Base-by-base conservation (phyloP, 1,140 invertebrate genomes). In the Melipona quadrifasciata region DNA sequence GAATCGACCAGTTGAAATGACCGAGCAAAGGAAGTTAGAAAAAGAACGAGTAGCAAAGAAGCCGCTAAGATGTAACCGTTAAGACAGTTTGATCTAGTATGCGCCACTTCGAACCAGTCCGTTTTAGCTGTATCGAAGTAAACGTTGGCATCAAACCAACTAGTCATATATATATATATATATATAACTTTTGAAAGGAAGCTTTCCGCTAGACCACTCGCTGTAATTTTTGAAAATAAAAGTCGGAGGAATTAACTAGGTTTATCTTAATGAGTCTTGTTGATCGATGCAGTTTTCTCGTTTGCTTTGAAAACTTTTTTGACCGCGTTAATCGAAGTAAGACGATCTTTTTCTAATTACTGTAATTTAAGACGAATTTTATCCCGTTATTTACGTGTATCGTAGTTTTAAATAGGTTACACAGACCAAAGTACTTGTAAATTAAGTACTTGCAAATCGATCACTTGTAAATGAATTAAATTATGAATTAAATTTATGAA, bases 111-210 rank as follows among this genome's bases (percentile, higher is more conserved):
- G 27, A 55, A n/a, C 61, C 51, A 53, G 72, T 81, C 70, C 51
- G 57, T 34, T 73, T 58, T 76, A 70, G 21, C 68, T n/a, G 27
- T 47, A 55, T 58, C 24, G 57, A 64, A 65, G 75, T 67, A 78
- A 82, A 75, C 74, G 70, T 87, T 88, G 87, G 87, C 87, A 82
- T 64, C 21, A 53, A 39, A 21, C 81, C 86, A 88, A 82, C 47
- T 55, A n/a, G 24, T 14, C 51, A 61, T 47, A 47, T 47, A 47
- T 68, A 27, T 61, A 81, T n/a, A 31, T 34, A 27, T 21, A 27
- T 57, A 55, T 47, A 47, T 10, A 47, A 19, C 73, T 74, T 77
- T 55, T 58, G 21, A 70, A 87, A 87, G 81, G 47, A 80, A 80
- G 16, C 67, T 39, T 39, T 34, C 1, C 67, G 67, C 24, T 24